Evolutionary conservation across 2,113 vertebrate genomes (phyloP).

Genomic region (Lasiurus borealis): DNA sequence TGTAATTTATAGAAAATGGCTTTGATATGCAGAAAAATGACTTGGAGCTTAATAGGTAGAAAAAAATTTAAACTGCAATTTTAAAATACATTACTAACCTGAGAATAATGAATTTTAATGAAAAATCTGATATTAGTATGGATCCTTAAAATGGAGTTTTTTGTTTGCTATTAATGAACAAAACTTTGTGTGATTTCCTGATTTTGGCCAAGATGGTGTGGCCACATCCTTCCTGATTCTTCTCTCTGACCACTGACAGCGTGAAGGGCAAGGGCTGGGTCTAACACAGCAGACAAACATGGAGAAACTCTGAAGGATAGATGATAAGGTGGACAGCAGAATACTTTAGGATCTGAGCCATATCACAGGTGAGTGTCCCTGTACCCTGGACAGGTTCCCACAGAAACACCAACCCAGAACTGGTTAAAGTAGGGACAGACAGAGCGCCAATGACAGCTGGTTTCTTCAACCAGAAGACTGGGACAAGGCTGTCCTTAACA

Average conservation of each 20-base stretch:
- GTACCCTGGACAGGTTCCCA: background rate
- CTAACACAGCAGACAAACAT: background rate
- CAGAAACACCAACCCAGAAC: background rate
- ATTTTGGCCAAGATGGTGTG: background rate
- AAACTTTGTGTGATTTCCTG: background rate
- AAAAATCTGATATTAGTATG: background rate
- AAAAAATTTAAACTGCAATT: background rate
- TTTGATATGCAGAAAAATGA: background rate
- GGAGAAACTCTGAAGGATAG: background rate
- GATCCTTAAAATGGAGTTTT: background rate
- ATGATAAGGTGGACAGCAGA: background rate
- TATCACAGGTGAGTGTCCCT: background rate
- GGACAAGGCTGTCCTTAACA: background rate
- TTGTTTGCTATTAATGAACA: background rate
- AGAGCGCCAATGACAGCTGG: background rate
- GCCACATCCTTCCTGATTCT: background rate
- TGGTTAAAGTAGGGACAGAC: background rate
- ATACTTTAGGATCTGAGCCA: background rate
- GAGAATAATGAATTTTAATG: conserved; percentile 1
- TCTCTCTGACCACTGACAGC: background rate
- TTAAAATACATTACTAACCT: background rate
- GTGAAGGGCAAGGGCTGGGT: too few relatives aligned
- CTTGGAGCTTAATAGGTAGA: background rate
- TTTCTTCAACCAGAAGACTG: background rate
- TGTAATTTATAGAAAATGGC: background rate